These are phyloP conservation scores for Oxygymnocypris stewartii DNA, from an alignment of 2,113 vertebrate genomes.

Conservation along the genomic window DNA sequence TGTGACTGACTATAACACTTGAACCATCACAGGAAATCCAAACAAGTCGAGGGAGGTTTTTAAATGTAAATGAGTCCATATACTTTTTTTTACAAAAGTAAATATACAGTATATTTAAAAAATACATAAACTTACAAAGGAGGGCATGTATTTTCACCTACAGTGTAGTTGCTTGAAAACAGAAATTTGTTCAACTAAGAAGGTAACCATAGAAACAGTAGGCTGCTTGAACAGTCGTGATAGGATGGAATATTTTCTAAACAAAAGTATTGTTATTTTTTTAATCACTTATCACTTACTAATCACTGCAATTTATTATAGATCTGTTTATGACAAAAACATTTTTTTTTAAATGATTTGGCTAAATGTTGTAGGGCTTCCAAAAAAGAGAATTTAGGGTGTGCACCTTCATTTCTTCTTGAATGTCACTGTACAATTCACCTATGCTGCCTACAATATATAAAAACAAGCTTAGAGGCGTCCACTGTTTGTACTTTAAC, in stretches of 20 bases:
- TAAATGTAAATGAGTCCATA: background rate
- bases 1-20: background rate
- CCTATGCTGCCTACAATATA: background rate
- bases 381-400: too few species aligned
- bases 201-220: background rate
- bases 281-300: too few species aligned
- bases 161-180: background rate
- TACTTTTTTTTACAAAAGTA: too few species aligned
- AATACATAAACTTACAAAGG: too few species aligned
- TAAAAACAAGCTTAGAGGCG: background rate
- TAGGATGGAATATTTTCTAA: background rate
- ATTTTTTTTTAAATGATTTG: too few species aligned
- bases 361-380: background rate
- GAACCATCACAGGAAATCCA: background rate
- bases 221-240: background rate
- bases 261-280: background rate
- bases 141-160: background rate
- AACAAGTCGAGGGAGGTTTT: background rate
- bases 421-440: background rate
- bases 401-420: background rate
- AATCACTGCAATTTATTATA: background rate
- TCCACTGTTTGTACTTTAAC: background rate
- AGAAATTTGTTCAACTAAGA: background rate
- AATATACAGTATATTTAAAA: too few species aligned
- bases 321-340: background rate